Percentiles rank a stretch among this genome's conserved stretches.
These are phyloP conservation scores for Taeniopygia guttata DNA, from an alignment of 2,797 vertebrate genomes.

Conservation along the genomic window DNA sequence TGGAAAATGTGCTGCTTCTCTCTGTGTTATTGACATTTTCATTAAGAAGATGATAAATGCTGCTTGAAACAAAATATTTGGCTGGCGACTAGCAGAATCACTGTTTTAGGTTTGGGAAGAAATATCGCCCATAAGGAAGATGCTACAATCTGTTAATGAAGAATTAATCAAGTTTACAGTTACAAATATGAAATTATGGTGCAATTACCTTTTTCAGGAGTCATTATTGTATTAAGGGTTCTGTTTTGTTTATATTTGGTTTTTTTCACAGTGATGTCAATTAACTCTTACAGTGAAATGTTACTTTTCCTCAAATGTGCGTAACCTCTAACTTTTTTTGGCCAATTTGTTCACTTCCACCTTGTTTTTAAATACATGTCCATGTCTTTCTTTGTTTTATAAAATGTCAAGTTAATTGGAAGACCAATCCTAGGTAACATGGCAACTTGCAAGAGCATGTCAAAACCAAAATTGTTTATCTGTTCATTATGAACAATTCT, in stretches of 20 bases:
- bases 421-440: background rate
- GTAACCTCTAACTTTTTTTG: background rate
- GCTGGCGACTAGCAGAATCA: background rate
- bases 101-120: background rate
- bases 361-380: background rate
- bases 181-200: background rate
- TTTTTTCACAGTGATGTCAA: background rate
- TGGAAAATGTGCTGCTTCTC: background rate
- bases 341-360: background rate
- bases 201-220: slow-evolving; percentile 1
- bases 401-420: background rate
- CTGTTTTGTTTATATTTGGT: background rate
- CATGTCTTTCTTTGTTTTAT: background rate
- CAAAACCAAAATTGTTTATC: background rate
- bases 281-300: background rate
- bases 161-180: slow-evolving; percentile 13
- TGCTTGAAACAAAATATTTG: slow-evolving; percentile 24
- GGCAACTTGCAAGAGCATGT: background rate
- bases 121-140: background rate
- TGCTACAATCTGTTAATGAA: background rate
- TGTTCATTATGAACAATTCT: background rate
- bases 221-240: background rate
- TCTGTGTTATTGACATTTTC: slow-evolving; percentile 34
- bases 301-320: background rate
- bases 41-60: slow-evolving; percentile 27